Evolutionary conservation across 1,140 invertebrate species (phyloP).

Genomic region (Drosophila yakuba): DNA sequence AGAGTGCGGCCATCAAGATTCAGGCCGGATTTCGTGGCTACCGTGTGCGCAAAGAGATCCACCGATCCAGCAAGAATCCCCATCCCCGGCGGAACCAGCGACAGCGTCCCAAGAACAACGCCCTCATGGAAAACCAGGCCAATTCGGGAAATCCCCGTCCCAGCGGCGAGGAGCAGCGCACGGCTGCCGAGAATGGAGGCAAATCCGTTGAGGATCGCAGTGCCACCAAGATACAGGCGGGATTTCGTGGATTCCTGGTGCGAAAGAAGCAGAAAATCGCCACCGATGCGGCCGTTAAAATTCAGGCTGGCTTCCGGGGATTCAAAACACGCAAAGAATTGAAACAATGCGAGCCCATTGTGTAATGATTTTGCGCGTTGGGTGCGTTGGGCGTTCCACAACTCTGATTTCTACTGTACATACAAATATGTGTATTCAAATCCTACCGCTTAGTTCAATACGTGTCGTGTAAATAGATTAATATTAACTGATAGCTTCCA

Average conservation of each 20-base stretch:
- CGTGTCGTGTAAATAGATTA: conserved; percentile 48
- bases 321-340: conserved; percentile 86
- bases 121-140: conserved; percentile 50
- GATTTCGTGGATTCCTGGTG: conserved; percentile 89
- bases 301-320: conserved; percentile 87
- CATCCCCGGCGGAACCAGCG: conserved; percentile 50
- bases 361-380: conserved; percentile 11
- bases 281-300: conserved; percentile 86
- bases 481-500: conserved; percentile 42
- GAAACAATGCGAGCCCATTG: conserved; percentile 55
- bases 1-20: conserved; percentile 89
- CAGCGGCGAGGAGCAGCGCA: conserved; percentile 19
- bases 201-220: conserved; percentile 86
- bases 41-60: conserved; percentile 88
- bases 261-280: conserved; percentile 87
- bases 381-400: conserved; percentile 21
- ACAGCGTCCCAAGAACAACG: conserved; percentile 33
- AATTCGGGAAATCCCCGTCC: conserved; percentile 10
- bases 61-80: conserved; percentile 71
- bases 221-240: conserved; percentile 91
- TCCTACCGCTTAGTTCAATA: conserved; percentile 38
- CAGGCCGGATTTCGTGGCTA: conserved; percentile 91
- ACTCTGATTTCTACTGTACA: conserved; percentile 40
- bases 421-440: conserved; percentile 44
- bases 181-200: conserved; percentile 22